These are phyloP conservation scores for Felis chaus DNA, from an alignment of 2,113 vertebrate species.

Conservation along the genomic window DNA sequence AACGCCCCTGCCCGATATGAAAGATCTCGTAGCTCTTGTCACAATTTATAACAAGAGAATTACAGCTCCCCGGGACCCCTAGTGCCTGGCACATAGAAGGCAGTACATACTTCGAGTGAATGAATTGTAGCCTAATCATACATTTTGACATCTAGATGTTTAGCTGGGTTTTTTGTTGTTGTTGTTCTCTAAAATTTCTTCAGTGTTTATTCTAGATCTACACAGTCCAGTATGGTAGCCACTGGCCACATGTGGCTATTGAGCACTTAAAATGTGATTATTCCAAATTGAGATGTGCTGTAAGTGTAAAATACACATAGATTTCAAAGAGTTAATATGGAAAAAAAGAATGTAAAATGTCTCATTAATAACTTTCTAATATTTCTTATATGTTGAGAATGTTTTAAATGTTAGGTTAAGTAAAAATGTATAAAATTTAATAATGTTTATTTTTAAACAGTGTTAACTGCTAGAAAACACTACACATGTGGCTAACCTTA, in stretches of 20 bases:
- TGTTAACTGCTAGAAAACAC: background rate
- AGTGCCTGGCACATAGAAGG: background rate
- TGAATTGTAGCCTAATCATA: background rate
- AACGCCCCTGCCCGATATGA: background rate
- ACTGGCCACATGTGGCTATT: background rate
- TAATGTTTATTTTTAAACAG: background rate
- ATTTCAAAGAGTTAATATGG: background rate
- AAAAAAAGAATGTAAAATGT: constrained; percentile 26
- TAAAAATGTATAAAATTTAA: background rate
- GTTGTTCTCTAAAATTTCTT: background rate
- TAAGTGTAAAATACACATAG: background rate
- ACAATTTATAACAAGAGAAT: background rate
- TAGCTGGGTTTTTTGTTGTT: background rate
- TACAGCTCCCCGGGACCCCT: background rate
- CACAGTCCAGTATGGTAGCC: background rate
- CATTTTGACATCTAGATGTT: background rate
- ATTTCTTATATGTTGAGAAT: background rate
- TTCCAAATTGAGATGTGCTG: background rate
- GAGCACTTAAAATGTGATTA: background rate
- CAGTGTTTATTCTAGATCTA: background rate
- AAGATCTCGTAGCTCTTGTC: background rate
- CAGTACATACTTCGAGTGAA: background rate
- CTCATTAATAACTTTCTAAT: background rate
- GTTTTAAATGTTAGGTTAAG: constrained; percentile 21
- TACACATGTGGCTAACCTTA: background rate